These are phyloP conservation scores for Microplitis mediator DNA, from an alignment of 1,140 invertebrate species.

Conservation along the genomic window DNA sequence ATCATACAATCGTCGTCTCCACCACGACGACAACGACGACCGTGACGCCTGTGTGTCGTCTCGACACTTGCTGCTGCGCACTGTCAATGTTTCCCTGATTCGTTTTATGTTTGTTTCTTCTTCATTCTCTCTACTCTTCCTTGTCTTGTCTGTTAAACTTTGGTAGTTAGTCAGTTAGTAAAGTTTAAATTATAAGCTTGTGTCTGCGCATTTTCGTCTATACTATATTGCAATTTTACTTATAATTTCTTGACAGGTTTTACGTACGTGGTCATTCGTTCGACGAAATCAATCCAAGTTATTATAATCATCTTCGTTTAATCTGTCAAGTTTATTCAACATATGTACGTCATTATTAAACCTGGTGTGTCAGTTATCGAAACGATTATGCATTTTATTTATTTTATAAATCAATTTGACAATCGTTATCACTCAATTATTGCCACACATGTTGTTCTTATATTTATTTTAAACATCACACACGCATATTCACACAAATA, in stretches of 20 bases:
- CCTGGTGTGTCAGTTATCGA: not conserved
- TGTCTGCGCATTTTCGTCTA: not conserved
- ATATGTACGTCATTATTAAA: not conserved
- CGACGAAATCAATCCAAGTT: not conserved
- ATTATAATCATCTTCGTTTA: not conserved
- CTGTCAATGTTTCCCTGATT: slow-evolving; percentile 21
- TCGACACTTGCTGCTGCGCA: slow-evolving; percentile 25
- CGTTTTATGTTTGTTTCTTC: not conserved
- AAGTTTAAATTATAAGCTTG: not conserved
- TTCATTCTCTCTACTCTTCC: not conserved
- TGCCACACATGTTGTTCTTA: not conserved
- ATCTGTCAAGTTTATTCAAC: not conserved
- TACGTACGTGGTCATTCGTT: not conserved
- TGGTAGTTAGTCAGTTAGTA: not conserved
- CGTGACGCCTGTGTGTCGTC: slow-evolving; percentile 27
- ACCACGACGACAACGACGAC: not conserved
- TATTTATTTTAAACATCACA: not conserved
- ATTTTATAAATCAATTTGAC: slow-evolving; percentile 11
- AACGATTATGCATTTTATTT: slow-evolving; percentile 4
- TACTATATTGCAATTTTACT: not conserved
- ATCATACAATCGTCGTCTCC: not conserved
- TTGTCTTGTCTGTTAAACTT: not conserved
- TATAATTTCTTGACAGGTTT: not conserved
- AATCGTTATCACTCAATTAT: not conserved
- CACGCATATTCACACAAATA: no score